Evolutionary conservation across 2,797 vertebrate species (phyloP), one percentile per base, ranked within the genome.

Genomic region (Trichosurus vulpecula): DNA sequence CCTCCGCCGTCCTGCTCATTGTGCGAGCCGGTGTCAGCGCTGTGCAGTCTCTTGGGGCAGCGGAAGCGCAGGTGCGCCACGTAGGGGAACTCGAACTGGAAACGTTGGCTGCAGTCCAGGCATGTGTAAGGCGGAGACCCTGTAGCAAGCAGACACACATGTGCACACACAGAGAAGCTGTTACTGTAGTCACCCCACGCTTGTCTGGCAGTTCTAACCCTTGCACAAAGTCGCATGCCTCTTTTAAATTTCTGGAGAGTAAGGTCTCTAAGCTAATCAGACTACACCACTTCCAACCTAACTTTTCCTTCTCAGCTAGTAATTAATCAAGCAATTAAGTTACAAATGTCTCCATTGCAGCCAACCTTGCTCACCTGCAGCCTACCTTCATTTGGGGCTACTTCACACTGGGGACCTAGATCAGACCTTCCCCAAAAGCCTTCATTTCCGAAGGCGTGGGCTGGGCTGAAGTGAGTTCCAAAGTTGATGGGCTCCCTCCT

Each of bases 21-120:
- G 2, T 92, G 96, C 56, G 97, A 91, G 66, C 96, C 93, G 81
- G 97, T 74, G 0, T 99, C 98, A 16, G 99, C 97, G 95, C 98
- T 98, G 96, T 99, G 99, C 66, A 99, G 98, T 98, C 99, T 99
- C 98, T 99, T 99, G 98, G 99, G 99, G 98, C 99, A 99, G 93
- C 99, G 99, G 98, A 99, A 99, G 53, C 99, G 99, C 90, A 99
- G 98, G 93, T 99, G 99, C 58, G 99, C 99, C 98, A 99, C 98
- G 92, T 99, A 99, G 0, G 99, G 99, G 95, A 99, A 99, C 98
- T 99, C 99, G 90, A 99, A 99, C 98, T 99, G 99, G 99, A 99
- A 99, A 55, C 99, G 99, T 96, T 99, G 99, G 98, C 98, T 99
- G 98, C 99, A 99, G 97, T 99, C 99, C 25, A 99, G 98, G 98